These are phyloP conservation scores for Palythoa grandiflora DNA, from an alignment of 92 coral and sea anemone genomes.

Conservation along the genomic window DNA sequence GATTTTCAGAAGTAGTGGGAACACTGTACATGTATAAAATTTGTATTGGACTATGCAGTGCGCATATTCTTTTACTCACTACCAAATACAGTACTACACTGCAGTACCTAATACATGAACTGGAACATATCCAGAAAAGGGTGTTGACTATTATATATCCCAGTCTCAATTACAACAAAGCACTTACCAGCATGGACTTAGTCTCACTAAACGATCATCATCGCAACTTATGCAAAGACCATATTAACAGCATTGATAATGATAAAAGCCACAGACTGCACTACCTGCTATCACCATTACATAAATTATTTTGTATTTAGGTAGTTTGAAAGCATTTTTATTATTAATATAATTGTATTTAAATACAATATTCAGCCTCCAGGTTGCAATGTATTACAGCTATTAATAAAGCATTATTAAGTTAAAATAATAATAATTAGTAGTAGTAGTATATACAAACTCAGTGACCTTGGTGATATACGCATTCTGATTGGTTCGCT, in stretches of 20 bases:
- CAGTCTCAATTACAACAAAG: neutral
- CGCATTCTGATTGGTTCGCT: no score
- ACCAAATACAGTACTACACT: neutral
- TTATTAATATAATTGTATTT: no score
- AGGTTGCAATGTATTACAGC: no score
- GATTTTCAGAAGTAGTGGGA: no score
- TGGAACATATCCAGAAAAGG: neutral
- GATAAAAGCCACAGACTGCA: neutral
- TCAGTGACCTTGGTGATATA: no score
- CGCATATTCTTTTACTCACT: neutral
- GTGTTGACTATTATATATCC: neutral
- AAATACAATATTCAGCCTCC: no score
- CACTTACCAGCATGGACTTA: neutral
- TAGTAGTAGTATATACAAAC: no score
- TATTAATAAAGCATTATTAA: no score
- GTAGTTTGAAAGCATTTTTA: no score
- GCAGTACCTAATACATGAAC: neutral
- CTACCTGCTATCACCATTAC: neutral
- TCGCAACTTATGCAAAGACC: neutral
- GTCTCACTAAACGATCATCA: neutral
- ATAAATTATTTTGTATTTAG: no score
- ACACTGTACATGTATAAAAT: no score
- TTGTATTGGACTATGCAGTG: neutral
- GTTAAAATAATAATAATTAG: no score
- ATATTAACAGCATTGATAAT: neutral